Base-by-base conservation (phyloP, 2,113 vertebrate genomes). In the Phalacrocorax brasilianus region DNA sequence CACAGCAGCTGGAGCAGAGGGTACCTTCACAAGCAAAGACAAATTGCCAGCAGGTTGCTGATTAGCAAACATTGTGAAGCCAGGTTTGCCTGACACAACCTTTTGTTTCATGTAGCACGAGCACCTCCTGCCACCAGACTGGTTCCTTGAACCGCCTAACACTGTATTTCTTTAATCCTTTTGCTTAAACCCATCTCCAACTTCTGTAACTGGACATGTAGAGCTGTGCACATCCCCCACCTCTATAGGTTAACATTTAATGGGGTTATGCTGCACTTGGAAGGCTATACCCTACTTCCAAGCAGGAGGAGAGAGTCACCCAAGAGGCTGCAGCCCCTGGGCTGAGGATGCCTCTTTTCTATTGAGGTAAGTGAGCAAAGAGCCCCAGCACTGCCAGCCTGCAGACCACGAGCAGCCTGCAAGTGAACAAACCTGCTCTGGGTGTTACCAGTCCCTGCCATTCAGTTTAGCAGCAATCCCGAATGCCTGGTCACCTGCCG, bases 391-490 rank as follows among this genome's bases (percentile, higher is more conserved):
- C 22, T 4, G 40, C 3, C 59, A n/a, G n/a, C 23, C 66, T 20
- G 38, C 32, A 8, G 20, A 5, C 7, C 4, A 6, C 0, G 1
- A 27, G 77, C 24, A 70, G 59, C 75, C 45, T 30, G n/a, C 27
- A 16, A 9, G 14, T 3, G 15, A 74, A 4, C 27, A 35, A 8
- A 59, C 14, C 62, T 61, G 40, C 55, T 11, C 47, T 0, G 1
- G 78, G 8, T n/a, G 27, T 30, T 16, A 20, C 58, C 30, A 40
- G 68, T 20, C 32, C 44, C 33, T 8, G 8, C 15, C 55, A 5
- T 11, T 35, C 40, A 3, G 50, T 11, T 26, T 5, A n/a, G 21
- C 2, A 5, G 15, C 2, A 8, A 19, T 12, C 30, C 35, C 0
- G 2, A 30, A 5, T 1, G 6, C 44, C 49, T 12, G 58, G 40